Percentiles rank a stretch among this genome's conserved stretches.
Evolutionary conservation across 2,888 invertebrate species (phyloP).

Genomic region (Synergus itoensis): DNA sequence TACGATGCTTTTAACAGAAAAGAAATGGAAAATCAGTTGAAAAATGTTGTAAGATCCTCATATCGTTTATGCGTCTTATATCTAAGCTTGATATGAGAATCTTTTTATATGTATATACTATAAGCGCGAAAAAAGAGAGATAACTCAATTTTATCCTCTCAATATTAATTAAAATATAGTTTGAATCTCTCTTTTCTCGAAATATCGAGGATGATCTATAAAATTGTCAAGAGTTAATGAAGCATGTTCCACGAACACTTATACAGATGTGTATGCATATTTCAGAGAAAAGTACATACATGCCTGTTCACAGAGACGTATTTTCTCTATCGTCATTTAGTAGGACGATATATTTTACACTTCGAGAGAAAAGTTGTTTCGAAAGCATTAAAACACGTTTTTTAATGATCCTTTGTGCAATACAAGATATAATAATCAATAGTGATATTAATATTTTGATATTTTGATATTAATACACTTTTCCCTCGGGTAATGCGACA

Average conservation of each 20-base stretch:
- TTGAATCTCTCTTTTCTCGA: slow-evolving; percentile 53
- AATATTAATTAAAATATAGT: neutral
- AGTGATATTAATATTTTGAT: too few relatives aligned
- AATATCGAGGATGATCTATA: slow-evolving; percentile 51
- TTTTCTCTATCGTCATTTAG: slow-evolving; percentile 2
- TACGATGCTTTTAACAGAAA: slow-evolving; percentile 58
- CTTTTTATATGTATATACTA: slow-evolving; percentile 1
- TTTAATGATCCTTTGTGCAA: neutral
- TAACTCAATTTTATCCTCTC: neutral
- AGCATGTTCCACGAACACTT: slow-evolving; percentile 43
- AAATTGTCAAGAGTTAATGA: slow-evolving; percentile 46
- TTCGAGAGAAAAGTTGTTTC: slow-evolving; percentile 32
- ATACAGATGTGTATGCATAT: slow-evolving; percentile 24
- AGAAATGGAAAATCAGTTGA: slow-evolving; percentile 57
- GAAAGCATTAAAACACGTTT: neutral
- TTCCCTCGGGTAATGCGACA: neutral
- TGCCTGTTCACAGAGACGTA: neutral
- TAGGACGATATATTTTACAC: neutral
- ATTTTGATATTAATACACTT: neutral
- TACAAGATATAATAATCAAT: neutral
- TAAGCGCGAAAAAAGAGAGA: slow-evolving; percentile 10
- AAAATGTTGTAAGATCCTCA: slow-evolving; percentile 62
- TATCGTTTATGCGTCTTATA: slow-evolving; percentile 57
- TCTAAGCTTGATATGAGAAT: neutral
- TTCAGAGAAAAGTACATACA: slow-evolving; percentile 5